Percentiles rank a stretch among this genome's conserved stretches.
phyloP scores from a whole-genome alignment of 1,140 invertebrate species.

The Leptonema lineaticorne region DNA sequence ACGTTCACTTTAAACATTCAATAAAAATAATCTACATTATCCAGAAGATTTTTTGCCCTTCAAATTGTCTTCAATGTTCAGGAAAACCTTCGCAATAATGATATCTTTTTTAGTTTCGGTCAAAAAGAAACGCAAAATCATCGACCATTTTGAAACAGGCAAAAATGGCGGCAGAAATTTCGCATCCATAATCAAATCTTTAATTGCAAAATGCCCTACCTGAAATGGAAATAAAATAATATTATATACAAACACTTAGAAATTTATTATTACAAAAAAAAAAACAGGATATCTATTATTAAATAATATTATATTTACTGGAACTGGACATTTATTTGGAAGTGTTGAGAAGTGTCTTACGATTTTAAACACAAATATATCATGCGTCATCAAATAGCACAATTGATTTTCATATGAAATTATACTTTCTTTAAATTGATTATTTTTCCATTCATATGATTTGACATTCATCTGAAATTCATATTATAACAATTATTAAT shows the following conservation, averaged over 20 bases:
- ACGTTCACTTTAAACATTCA: too few relatives aligned
- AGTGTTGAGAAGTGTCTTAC: constrained; percentile 10
- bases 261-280: not conserved
- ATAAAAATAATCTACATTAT: too few relatives aligned
- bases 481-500: too few relatives aligned
- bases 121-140: constrained; percentile 5
- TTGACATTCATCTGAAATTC: constrained; percentile 24
- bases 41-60: constrained; percentile 3
- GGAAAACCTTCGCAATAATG: constrained; percentile 10
- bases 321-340: constrained; percentile 22
- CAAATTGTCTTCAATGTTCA: constrained; percentile 24
- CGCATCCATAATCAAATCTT: constrained; percentile 21
- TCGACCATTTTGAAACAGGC: constrained; percentile 21
- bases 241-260: not conserved
- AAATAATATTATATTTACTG: not conserved
- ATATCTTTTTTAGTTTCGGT: constrained; percentile 8
- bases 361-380: constrained; percentile 20
- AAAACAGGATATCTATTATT: not conserved
- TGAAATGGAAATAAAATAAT: not conserved
- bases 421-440: constrained; percentile 26
- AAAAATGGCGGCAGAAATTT: constrained; percentile 24
- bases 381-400: constrained; percentile 12
- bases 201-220: constrained; percentile 17
- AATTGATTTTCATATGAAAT: constrained; percentile 23
- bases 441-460: constrained; percentile 25